Evolutionary conservation across 2,797 vertebrate species (phyloP), one percentile per base, ranked within the genome.

Genomic region (Caiman crocodilus): DNA sequence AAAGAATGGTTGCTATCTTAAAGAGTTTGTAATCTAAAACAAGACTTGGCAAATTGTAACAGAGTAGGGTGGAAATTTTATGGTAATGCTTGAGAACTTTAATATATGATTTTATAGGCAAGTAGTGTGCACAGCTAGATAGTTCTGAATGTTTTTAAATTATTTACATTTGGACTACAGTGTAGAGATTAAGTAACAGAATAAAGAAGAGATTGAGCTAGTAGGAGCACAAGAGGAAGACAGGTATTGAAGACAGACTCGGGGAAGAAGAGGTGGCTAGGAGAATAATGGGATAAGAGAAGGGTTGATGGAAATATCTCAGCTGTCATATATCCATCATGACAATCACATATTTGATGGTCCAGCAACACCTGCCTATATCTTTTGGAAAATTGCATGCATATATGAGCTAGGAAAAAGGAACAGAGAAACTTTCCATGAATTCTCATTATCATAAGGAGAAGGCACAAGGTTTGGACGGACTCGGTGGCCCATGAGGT

Each of bases 111-210:
- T 95, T 97, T 91, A 90, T 71, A 89, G 85, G 87, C 83, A 96
- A 95, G 84, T 94, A 87, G 85, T 96, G 82, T 93, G 94, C 96
- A 95, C 88, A 96, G 95, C 90, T 93, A 96, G 93, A 92, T 92
- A 94, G 84, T 92, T 93, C 83, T 91, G 32, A 14, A 42, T 65
- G 73, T 81, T 97, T 94, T 93, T 79, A 83, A 94, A 91, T 91
- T 61, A 86, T 95, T 96, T 80, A 20, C 78, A 25, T 93, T 95
- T 61, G 42, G 92, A 90, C 95, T 96, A 90, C 89, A 35, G 13
- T 71, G 5, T 25, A 93, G 92, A 91, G 88, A 82, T 77, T 8
- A 82, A 35, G 50, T 91, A 65, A 89, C 90, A 92, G 55, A 84
- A 56, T 90, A 59, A 79, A 87, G 71, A 87, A 85, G 61, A 57